phyloP scores from a whole-genome alignment of 2,797 vertebrate genomes.

The Epinephelus coioides region DNA sequence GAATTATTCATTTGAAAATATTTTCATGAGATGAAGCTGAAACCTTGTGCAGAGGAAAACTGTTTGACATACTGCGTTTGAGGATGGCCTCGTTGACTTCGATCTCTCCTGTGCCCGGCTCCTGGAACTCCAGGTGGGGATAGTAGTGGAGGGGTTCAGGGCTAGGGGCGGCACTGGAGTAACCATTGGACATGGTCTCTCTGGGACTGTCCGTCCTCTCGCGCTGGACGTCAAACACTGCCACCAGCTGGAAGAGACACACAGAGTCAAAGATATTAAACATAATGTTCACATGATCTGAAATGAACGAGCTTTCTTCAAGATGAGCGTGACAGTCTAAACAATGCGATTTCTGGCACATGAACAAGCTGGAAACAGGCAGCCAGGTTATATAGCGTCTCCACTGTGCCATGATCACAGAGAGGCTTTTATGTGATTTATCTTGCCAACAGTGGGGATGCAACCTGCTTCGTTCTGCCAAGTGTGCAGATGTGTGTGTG shows the following conservation, averaged over 20 bases:
- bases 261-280: constrained; percentile 1
- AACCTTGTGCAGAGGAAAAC: not conserved
- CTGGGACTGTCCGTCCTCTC: constrained; percentile 78
- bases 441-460: constrained; percentile 48
- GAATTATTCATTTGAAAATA: too few relatives aligned
- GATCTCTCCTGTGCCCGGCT: constrained; percentile 88
- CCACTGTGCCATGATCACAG: constrained; percentile 45
- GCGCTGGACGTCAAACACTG: constrained; percentile 88
- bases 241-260: constrained; percentile 88
- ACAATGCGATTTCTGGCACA: constrained; percentile 34
- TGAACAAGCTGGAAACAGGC: constrained; percentile 21
- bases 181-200: constrained; percentile 74
- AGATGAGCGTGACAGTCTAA: constrained; percentile 5
- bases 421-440: constrained; percentile 55
- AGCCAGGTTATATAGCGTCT: constrained; percentile 42
- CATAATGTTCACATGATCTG: not conserved
- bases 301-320: constrained; percentile 14
- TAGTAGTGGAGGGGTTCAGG: constrained; percentile 87
- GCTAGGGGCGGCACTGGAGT: constrained; percentile 82
- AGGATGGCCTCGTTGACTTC: constrained; percentile 93
- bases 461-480: constrained; percentile 54
- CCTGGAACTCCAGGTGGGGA: constrained; percentile 85
- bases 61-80: constrained; percentile 89
- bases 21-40: too few relatives aligned
- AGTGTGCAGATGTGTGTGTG: constrained; percentile 24